Percentiles rank a stretch among this genome's conserved stretches.
Evolutionary conservation across 2,113 vertebrate species (phyloP).

Genomic region (Strix aluco): DNA sequence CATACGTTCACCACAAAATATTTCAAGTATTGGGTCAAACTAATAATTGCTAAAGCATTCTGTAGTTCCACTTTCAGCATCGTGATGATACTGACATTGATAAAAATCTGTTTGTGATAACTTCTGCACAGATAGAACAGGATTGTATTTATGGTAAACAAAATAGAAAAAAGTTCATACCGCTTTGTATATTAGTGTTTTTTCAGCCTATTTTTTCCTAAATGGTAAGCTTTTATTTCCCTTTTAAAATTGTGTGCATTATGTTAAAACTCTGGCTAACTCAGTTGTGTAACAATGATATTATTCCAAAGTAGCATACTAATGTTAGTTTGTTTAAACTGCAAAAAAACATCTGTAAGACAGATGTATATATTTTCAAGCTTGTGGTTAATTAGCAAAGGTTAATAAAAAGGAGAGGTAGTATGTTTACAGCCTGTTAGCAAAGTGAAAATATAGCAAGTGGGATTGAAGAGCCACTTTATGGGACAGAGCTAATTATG

Average conservation of each 20-base stretch:
- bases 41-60: neutral
- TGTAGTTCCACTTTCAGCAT: neutral
- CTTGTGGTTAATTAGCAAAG: conserved; percentile 43
- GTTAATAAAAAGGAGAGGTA: conserved; percentile 50
- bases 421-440: conserved; percentile 42
- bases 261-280: neutral
- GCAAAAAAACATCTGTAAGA: neutral
- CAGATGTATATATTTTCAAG: neutral
- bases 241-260: neutral
- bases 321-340: neutral
- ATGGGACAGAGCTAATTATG: conserved; percentile 46
- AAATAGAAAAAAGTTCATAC: neutral
- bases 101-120: neutral
- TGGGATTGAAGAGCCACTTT: conserved; percentile 20
- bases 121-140: neutral
- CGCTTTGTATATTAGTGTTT: neutral
- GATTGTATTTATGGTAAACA: neutral
- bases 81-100: accelerated
- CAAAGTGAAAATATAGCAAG: conserved; percentile 12
- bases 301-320: neutral
- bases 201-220: neutral
- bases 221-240: neutral
- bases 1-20: neutral
- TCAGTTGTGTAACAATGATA: neutral
- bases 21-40: neutral